phyloP scores from a whole-genome alignment of 2,888 invertebrate species.

The Candidula unifasciata region DNA sequence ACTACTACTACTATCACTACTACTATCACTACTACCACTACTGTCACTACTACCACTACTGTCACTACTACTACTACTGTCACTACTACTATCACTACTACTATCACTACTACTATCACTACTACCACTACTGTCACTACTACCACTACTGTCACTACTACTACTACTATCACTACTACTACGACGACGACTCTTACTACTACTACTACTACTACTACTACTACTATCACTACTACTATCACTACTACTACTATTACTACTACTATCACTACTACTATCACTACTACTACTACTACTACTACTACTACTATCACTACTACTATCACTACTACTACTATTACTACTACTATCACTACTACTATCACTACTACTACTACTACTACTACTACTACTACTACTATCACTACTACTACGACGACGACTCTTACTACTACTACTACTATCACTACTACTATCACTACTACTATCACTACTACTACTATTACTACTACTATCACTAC shows the following conservation, averaged over 20 bases:
- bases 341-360: conserved; percentile 21
- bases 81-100: neutral
- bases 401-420: no score
- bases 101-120: neutral
- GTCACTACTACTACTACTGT: conserved; percentile 26
- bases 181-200: no score
- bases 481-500: conserved; percentile 27
- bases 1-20: no score
- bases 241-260: neutral
- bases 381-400: conserved; percentile 36
- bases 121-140: neutral
- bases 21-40: neutral
- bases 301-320: neutral
- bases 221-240: conserved; percentile 10
- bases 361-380: conserved; percentile 30
- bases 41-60: neutral
- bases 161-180: no score
- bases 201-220: conserved; percentile 1
- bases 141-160: neutral
- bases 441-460: no score
- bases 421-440: no score
- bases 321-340: neutral
- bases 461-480: conserved; percentile 36
- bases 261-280: neutral
- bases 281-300: neutral